Evolutionary conservation across 1,140 invertebrate genomes (phyloP).

Genomic region (Drosophila melanica): DNA sequence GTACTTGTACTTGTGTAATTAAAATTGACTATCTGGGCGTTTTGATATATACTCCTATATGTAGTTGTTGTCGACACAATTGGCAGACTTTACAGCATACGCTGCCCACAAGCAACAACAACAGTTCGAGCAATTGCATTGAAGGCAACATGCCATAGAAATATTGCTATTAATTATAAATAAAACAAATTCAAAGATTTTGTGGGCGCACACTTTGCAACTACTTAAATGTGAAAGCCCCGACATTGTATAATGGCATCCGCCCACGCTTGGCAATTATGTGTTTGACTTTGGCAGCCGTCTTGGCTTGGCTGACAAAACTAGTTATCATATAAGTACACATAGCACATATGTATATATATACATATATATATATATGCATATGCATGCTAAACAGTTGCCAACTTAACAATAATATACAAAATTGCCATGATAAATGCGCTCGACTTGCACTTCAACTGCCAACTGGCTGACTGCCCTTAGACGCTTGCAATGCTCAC

Average conservation of each 20-base stretch:
- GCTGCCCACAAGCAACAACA: slow-evolving; percentile 41
- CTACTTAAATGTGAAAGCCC: slow-evolving; percentile 49
- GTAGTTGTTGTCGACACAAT: slow-evolving; percentile 44
- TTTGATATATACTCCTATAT: slow-evolving; percentile 16
- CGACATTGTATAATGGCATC: slow-evolving; percentile 28
- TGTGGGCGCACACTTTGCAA: slow-evolving; percentile 56
- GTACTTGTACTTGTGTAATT: slow-evolving; percentile 3
- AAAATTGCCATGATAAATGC: slow-evolving; percentile 30
- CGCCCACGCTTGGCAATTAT: slow-evolving; percentile 58
- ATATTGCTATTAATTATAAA: slow-evolving; percentile 59
- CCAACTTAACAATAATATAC: slow-evolving; percentile 40
- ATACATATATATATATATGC: slow-evolving; percentile 1
- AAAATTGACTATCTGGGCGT: slow-evolving; percentile 41
- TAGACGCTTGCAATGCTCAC: background rate
- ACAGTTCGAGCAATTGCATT: slow-evolving; percentile 33
- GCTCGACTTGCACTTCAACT: slow-evolving; percentile 14
- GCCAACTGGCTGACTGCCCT: slow-evolving; percentile 31
- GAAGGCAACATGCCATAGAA: slow-evolving; percentile 54
- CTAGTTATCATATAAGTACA: slow-evolving; percentile 10
- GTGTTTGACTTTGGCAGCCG: slow-evolving; percentile 66
- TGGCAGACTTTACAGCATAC: slow-evolving; percentile 57
- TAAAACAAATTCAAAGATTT: slow-evolving; percentile 56
- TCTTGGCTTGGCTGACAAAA: slow-evolving; percentile 9
- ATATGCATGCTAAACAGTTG: slow-evolving; percentile 40
- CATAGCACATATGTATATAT: slow-evolving; percentile 11